These are phyloP conservation scores for Neotragus pygmaeus DNA, from an alignment of 2,113 vertebrate genomes.

Conservation along the genomic window DNA sequence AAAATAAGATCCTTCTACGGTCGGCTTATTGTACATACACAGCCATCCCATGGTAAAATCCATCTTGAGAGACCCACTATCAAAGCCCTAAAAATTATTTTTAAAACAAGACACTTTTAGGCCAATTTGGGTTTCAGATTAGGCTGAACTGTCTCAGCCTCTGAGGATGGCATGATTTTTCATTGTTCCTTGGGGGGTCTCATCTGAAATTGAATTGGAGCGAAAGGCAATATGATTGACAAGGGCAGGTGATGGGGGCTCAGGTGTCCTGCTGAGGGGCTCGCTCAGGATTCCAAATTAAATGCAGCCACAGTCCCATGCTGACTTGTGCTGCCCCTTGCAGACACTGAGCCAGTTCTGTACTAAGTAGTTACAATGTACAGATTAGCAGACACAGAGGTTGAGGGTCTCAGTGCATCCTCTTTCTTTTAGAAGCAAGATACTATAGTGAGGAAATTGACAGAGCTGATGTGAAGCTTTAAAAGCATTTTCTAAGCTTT, in stretches of 20 bases:
- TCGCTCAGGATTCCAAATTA: conserved; percentile 62
- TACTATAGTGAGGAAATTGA: conserved; percentile 16
- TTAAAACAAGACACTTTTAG: conserved; percentile 12
- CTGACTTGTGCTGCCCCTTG: conserved; percentile 23
- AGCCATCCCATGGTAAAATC: conserved; percentile 2
- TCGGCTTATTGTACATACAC: neutral
- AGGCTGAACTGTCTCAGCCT: conserved; percentile 41
- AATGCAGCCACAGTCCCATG: conserved; percentile 50
- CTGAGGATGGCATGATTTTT: conserved; percentile 44
- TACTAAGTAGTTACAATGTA: conserved; percentile 60
- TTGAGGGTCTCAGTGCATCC: conserved; percentile 4
- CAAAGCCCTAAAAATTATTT: conserved; percentile 25
- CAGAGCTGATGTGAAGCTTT: neutral
- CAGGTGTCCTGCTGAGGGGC: conserved; percentile 60
- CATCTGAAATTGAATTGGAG: conserved; percentile 47
- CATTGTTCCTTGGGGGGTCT: conserved; percentile 34
- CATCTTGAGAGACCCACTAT: conserved; percentile 1
- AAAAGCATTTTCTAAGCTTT: neutral
- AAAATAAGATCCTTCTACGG: neutral
- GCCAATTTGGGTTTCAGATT: conserved; percentile 58
- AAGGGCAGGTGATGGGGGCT: conserved; percentile 60
- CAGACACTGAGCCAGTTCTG: conserved; percentile 33
- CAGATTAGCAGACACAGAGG: conserved; percentile 64
- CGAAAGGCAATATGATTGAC: conserved; percentile 63
- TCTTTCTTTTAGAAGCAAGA: conserved; percentile 39